These are phyloP conservation scores for Philereme vetulata DNA, from an alignment of 2,888 invertebrate species.

Conservation along the genomic window DNA sequence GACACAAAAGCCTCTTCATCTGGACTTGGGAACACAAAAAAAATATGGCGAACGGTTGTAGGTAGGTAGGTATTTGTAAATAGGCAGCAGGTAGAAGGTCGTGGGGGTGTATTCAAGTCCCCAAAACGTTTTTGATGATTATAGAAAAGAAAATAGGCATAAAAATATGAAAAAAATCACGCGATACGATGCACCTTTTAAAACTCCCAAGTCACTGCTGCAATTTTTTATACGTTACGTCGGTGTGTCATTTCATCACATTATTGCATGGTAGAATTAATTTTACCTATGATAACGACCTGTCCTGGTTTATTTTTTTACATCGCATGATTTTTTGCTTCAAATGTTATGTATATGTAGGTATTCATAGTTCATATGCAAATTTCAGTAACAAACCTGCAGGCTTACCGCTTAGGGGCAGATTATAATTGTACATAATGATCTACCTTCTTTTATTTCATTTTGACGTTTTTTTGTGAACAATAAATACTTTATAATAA, in stretches of 20 bases:
- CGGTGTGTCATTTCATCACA: constrained; percentile 16
- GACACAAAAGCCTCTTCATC: constrained; percentile 69
- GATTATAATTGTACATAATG: no score
- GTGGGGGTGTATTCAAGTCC: constrained; percentile 78
- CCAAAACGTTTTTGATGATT: constrained; percentile 48
- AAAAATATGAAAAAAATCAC: constrained; percentile 49
- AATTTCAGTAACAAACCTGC: no score
- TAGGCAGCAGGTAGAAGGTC: constrained; percentile 79
- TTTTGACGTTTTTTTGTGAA: no score
- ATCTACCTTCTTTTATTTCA: no score
- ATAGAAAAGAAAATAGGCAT: constrained; percentile 39
- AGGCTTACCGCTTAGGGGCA: no score
- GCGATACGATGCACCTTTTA: constrained; percentile 66
- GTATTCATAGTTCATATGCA: no score
- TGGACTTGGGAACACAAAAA: constrained; percentile 61
- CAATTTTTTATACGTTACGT: constrained; percentile 24
- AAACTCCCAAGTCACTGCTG: constrained; percentile 66
- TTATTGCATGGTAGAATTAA: not conserved
- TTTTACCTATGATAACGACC: not conserved
- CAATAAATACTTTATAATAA: no score
- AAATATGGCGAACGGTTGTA: constrained; percentile 66
- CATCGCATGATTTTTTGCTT: no score
- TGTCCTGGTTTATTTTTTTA: not conserved
- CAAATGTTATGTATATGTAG: no score
- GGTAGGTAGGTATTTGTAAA: constrained; percentile 64